phyloP scores from a whole-genome alignment of 1,140 invertebrate genomes.

The Hyles euphorbiae region DNA sequence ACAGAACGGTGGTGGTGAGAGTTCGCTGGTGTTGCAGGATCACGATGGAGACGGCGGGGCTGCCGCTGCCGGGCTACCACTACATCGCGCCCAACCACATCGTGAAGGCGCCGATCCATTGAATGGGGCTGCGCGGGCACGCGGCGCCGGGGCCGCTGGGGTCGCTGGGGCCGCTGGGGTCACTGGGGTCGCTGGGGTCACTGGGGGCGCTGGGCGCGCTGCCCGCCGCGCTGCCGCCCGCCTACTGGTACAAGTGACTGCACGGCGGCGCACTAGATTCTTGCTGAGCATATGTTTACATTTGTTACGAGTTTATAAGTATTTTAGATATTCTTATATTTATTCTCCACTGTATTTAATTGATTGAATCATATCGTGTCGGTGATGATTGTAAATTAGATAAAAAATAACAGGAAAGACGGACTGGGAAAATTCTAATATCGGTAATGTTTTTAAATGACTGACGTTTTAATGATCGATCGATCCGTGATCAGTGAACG shows the following conservation, averaged over 20 bases:
- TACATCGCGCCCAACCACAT: conserved; percentile 94
- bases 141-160: conserved; percentile 35
- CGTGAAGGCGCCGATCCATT: conserved; percentile 93
- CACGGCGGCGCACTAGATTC: conserved; percentile 42
- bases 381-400: conserved; percentile 26
- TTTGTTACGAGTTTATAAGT: conserved; percentile 76
- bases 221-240: conserved; percentile 35
- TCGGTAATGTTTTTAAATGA: conserved; percentile 36
- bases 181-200: conserved; percentile 35
- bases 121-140: conserved; percentile 72
- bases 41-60: conserved; percentile 93
- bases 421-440: conserved; percentile 16
- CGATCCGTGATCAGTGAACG: conserved; percentile 50
- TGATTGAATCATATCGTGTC: conserved; percentile 43
- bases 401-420: background rate
- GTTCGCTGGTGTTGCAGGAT: conserved; percentile 79
- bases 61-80: conserved; percentile 92
- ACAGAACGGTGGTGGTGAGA: conserved; percentile 39
- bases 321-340: conserved; percentile 78
- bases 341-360: conserved; percentile 69
- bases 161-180: conserved; percentile 23
- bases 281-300: conserved; percentile 72
- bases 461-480: conserved; percentile 53
- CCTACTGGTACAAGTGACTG: conserved; percentile 58
- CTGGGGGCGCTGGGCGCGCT: conserved; percentile 33